Evolutionary conservation across 2,797 vertebrate species (phyloP).

Genomic region (Sebastes vulpes): DNA sequence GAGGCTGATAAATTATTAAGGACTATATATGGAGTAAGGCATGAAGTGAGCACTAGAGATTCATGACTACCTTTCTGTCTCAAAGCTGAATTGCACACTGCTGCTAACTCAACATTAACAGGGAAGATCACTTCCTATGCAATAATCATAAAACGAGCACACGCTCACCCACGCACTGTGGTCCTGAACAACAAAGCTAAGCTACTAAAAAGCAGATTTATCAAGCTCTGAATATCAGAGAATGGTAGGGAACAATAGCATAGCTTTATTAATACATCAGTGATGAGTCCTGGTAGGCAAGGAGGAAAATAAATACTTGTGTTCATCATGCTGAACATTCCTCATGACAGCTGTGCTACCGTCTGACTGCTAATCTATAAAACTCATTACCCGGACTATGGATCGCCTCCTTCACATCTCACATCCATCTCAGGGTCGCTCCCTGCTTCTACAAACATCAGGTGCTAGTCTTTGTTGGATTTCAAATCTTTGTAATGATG

Average conservation of each 20-base stretch:
- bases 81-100: neutral
- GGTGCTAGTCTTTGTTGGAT: neutral
- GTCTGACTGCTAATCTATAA: constrained; percentile 71
- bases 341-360: constrained; percentile 31
- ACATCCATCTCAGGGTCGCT: constrained; percentile 10
- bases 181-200: neutral
- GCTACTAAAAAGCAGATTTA: neutral
- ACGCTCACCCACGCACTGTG: neutral
- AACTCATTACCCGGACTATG: constrained; percentile 55
- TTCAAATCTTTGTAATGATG: constrained; percentile 1
- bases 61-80: neutral
- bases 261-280: neutral
- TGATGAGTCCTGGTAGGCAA: constrained; percentile 13
- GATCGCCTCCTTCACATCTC: constrained; percentile 31
- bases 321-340: constrained; percentile 37
- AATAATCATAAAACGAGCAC: constrained; percentile 14
- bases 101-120: constrained; percentile 4
- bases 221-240: neutral
- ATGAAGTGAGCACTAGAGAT: neutral
- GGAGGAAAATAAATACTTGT: constrained; percentile 18
- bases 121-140: neutral
- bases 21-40: neutral
- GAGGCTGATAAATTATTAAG: constrained; percentile 55
- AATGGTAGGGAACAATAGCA: neutral
- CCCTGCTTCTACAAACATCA: neutral